phyloP scores from a whole-genome alignment of 2,797 vertebrate species.

The Fistularia commersonii region DNA sequence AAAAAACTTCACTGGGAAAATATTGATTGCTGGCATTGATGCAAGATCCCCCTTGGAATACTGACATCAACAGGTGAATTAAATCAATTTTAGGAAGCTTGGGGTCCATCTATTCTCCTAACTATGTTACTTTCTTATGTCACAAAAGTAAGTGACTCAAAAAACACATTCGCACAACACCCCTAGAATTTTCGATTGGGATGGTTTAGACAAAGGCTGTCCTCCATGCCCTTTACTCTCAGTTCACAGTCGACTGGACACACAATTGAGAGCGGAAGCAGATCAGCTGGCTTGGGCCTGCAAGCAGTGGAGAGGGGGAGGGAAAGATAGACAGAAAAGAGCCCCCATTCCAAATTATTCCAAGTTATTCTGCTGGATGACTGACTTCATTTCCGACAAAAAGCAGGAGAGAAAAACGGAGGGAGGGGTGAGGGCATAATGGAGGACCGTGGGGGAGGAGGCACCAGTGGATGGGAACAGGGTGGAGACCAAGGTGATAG shows the following conservation, averaged over 20 bases:
- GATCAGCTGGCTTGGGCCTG: conserved; percentile 73
- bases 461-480: conserved; percentile 38
- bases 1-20: neutral
- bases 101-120: conserved; percentile 8
- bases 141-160: conserved; percentile 28
- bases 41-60: no score
- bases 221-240: conserved; percentile 62
- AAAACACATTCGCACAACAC: no score
- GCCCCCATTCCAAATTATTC: conserved; percentile 73
- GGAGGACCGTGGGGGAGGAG: conserved; percentile 23
- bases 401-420: conserved; percentile 56
- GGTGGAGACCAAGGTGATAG: conserved; percentile 50
- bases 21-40: no score
- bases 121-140: conserved; percentile 5
- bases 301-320: conserved; percentile 17
- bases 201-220: conserved; percentile 65
- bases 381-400: conserved; percentile 79
- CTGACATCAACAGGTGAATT: no score
- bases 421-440: conserved; percentile 39
- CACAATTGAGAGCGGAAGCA: conserved; percentile 76
- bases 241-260: conserved; percentile 76
- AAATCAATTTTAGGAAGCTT: no score
- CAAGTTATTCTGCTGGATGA: conserved; percentile 81
- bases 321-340: conserved; percentile 47
- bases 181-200: conserved; percentile 44